Evolutionary conservation across 2,113 vertebrate species (phyloP).

Genomic region (Butorides virescens): DNA sequence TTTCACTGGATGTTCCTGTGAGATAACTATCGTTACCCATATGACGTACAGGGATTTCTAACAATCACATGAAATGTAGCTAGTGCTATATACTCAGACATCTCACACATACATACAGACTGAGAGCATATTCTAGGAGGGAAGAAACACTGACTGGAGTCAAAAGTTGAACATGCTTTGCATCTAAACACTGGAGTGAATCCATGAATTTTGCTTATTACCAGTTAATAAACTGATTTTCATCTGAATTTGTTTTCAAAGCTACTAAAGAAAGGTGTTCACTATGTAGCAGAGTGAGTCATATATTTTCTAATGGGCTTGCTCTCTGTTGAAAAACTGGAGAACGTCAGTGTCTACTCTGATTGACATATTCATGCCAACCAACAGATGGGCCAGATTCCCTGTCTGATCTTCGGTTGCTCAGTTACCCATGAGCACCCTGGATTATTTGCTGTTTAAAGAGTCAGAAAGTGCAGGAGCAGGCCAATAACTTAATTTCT

Average conservation of each 20-base stretch:
- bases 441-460: neutral
- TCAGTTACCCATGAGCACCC: neutral
- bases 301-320: neutral
- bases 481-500: neutral
- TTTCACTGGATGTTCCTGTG: neutral
- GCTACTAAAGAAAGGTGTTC: neutral
- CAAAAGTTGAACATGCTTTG: neutral
- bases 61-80: neutral
- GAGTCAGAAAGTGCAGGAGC: neutral
- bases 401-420: neutral
- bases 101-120: rapidly evolving
- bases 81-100: neutral
- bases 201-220: neutral
- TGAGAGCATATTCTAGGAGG: neutral
- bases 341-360: neutral
- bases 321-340: neutral
- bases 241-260: neutral
- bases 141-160: neutral
- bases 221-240: neutral
- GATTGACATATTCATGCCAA: neutral
- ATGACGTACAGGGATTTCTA: rapidly evolving
- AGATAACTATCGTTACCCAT: neutral
- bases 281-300: neutral
- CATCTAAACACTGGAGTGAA: neutral
- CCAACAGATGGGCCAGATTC: neutral